These are phyloP conservation scores for Apotomis betuletana DNA, from an alignment of 2,888 invertebrate genomes.

Conservation along the genomic window DNA sequence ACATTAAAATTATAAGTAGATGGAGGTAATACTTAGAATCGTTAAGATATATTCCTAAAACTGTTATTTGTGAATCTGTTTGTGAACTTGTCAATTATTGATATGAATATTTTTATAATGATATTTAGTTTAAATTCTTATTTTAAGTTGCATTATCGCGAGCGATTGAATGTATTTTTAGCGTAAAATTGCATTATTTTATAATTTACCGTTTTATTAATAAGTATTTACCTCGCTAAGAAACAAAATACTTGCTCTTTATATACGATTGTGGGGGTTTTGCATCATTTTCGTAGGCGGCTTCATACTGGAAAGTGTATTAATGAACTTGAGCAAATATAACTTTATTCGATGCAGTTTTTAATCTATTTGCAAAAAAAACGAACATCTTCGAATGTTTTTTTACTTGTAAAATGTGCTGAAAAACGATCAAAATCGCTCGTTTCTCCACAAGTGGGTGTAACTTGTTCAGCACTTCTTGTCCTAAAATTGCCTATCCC, in stretches of 20 bases:
- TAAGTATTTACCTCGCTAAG: conserved; percentile 44
- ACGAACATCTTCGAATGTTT: not conserved
- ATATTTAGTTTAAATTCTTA: conserved; percentile 31
- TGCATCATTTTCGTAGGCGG: conserved; percentile 20
- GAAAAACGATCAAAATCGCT: not conserved
- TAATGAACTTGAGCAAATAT: conserved; percentile 19
- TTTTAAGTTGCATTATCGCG: conserved; percentile 34
- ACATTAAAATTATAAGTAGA: conserved; percentile 64
- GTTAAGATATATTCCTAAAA: conserved; percentile 64
- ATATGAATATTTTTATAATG: conserved; percentile 37
- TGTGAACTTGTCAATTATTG: conserved; percentile 67
- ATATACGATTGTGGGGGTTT: conserved; percentile 45
- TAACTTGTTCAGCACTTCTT: not conserved
- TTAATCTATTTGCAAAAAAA: not conserved
- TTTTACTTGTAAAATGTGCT: not conserved
- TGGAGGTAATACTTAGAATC: conserved; percentile 79
- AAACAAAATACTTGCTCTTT: conserved; percentile 39
- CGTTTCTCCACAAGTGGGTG: not conserved
- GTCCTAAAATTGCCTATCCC: conserved; percentile 36
- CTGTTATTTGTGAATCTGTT: conserved; percentile 67
- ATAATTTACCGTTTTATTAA: conserved; percentile 9
- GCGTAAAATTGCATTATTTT: conserved; percentile 23
- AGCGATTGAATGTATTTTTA: conserved; percentile 20
- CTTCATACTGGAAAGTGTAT: not conserved
- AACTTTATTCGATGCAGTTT: conserved; percentile 7